phyloP scores from a whole-genome alignment of 30 jellyfish, hydroid and myxozoan species.

The Catostylus mosaicus region DNA sequence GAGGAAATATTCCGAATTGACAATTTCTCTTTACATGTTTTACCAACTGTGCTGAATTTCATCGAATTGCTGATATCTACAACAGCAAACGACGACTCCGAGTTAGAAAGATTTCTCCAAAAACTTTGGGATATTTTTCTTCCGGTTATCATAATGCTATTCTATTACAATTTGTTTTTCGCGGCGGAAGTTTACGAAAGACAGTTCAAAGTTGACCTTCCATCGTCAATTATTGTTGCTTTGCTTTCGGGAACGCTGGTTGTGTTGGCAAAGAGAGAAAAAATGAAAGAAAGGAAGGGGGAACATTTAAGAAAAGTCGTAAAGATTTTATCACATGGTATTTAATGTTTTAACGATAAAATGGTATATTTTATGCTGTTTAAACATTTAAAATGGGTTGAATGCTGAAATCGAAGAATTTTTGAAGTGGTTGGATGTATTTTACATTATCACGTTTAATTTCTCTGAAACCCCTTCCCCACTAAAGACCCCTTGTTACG shows the following conservation, averaged over 20 bases:
- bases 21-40: slow-evolving; percentile 37
- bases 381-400: too few species aligned
- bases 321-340: too few species aligned
- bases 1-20: slow-evolving; percentile 9
- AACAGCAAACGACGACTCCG: neutral
- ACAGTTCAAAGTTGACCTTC: slow-evolving; percentile 7
- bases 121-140: slow-evolving; percentile 1
- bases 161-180: slow-evolving; percentile 13
- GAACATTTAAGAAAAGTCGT: too few species aligned
- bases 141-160: slow-evolving; percentile 23
- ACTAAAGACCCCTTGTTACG: too few species aligned
- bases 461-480: too few species aligned
- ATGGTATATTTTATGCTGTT: too few species aligned
- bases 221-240: slow-evolving; percentile 4
- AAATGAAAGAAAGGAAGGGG: neutral
- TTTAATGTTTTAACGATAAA: too few species aligned
- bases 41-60: slow-evolving; percentile 36
- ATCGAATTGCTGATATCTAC: neutral
- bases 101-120: neutral
- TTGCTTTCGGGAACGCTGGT: slow-evolving; percentile 8
- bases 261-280: neutral
- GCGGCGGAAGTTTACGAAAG: slow-evolving; percentile 2
- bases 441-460: too few species aligned
- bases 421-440: too few species aligned
- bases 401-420: too few species aligned